Base-by-base conservation (phyloP, 2,888 invertebrate species). In the Eumerus sabulonum region DNA sequence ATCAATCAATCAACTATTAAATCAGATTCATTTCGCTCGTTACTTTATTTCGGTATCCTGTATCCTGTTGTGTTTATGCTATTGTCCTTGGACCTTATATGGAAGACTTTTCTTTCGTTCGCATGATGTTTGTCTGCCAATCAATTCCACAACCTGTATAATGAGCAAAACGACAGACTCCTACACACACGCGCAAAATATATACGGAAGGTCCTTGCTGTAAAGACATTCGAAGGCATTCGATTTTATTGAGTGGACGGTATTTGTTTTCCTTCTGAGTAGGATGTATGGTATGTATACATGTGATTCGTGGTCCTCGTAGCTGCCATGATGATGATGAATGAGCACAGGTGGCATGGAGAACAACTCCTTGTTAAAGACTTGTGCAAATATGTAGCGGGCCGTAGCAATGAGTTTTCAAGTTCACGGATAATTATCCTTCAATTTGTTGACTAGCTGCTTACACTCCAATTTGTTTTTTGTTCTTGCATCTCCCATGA, bases 1-100 rank as follows among this genome's bases (percentile, higher is more conserved):
- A 77, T 77, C 72, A 73, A 77, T 77, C 77, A 77, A 73, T 77
- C 77, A 68, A 62, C 77, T 77, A 77, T 77, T 73, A 73, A 73
- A 73, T 77, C 77, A 77, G 67, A 77, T 68, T 68, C 57, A 16
- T 56, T 76, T 62, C 44, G 56, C 50, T 45, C 18, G 27, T 42
- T 71, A 47, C 27, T 64, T 60, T 38, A 38, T 62, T 62, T 17
- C 53, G 47, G 42, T 48, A 42, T 50, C 50, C 45, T 54, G 42
- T 50, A n/a, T n/a, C n/a, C n/a, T n/a, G n/a, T 36, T 60, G 44
- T 17, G 44, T 13, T 42, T 40, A n/a, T 40, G 11, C 11, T 40
- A 27, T 27, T 27, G 51, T 59, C 45, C 44, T 67, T 56, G 16
- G 19, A 48, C 38, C 38, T 16, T 40, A 7, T 7, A 4, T 7